Conservation (phyloP, 2,888 invertebrate species). For the Ophion ventricosus region DNA sequence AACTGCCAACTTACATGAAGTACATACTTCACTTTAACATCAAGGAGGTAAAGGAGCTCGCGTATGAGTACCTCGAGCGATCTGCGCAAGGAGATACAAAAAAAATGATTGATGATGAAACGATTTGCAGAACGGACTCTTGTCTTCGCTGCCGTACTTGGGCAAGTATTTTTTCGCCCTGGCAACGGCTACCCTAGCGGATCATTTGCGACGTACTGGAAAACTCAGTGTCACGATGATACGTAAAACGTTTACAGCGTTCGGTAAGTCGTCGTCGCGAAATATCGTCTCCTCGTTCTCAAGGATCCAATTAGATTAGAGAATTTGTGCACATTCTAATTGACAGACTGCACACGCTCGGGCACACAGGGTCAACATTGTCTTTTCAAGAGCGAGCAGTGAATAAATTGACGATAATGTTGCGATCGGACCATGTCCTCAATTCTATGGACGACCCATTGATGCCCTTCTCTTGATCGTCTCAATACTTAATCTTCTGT, state of each 20-base stretch:
- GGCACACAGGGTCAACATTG: not conserved
- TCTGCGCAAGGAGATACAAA: not conserved
- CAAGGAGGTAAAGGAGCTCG: conserved; percentile 86
- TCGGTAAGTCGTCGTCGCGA: conserved; percentile 83
- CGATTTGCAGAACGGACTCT: conserved; percentile 88
- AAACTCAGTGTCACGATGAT: conserved; percentile 90
- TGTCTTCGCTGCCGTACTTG: conserved; percentile 93
- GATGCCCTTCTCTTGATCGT: not conserved
- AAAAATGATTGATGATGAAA: not conserved
- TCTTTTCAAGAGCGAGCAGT: not conserved
- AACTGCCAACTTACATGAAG: conserved; percentile 94
- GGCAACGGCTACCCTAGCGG: conserved; percentile 89
- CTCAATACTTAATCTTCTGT: conserved; percentile 35
- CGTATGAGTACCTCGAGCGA: not conserved
- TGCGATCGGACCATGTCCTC: conserved; percentile 46
- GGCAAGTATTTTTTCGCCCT: conserved; percentile 93
- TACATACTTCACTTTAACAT: conserved; percentile 91
- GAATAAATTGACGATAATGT: conserved; percentile 3
- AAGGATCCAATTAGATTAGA: too few species aligned
- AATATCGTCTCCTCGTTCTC: too few species aligned
- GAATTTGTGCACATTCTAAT: too few species aligned
- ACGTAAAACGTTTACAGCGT: conserved; percentile 88
- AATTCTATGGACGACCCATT: conserved; percentile 54
- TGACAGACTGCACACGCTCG: too few species aligned
- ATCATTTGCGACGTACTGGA: conserved; percentile 88